These are phyloP conservation scores for Parelbella ahira DNA, from an alignment of 2,888 invertebrate species.

Conservation along the genomic window DNA sequence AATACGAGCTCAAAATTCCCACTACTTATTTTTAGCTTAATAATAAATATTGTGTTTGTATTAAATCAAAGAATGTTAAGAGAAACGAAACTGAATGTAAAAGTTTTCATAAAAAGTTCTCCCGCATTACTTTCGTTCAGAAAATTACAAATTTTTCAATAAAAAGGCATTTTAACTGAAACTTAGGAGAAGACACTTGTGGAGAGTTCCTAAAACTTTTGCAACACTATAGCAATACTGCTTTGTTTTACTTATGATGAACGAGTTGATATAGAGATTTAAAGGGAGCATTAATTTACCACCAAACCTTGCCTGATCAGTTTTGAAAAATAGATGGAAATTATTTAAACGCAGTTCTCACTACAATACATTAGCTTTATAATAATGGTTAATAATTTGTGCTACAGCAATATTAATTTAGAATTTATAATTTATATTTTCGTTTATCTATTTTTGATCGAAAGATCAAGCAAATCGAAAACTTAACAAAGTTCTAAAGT, in stretches of 20 bases:
- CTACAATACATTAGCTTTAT: too few species aligned
- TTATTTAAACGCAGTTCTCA: too few species aligned
- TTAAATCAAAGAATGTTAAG: not conserved
- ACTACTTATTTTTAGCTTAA: too few species aligned
- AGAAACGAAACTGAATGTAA: not conserved
- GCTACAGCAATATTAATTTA: too few species aligned
- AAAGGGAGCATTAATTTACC: not conserved
- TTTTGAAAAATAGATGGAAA: too few species aligned
- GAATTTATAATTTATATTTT: too few species aligned
- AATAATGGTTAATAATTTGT: too few species aligned
- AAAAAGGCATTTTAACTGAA: slow-evolving; percentile 13
- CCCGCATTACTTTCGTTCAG: slow-evolving; percentile 4
- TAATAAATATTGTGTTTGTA: not conserved
- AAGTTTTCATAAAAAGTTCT: not conserved
- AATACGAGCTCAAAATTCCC: too few species aligned
- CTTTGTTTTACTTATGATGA: slow-evolving; percentile 2
- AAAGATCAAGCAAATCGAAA: too few species aligned
- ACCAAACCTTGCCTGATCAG: too few species aligned
- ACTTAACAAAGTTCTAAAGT: not conserved
- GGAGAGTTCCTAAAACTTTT: slow-evolving; percentile 9
- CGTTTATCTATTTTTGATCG: too few species aligned
- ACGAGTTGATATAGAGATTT: slow-evolving; percentile 1
- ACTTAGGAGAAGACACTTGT: slow-evolving; percentile 6
- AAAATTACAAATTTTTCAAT: slow-evolving; percentile 3
- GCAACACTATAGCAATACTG: slow-evolving; percentile 1